Percentiles rank a stretch among this genome's conserved stretches.
Conservation (phyloP, 2,797 vertebrate genomes). For the Rhadinocentrus ornatus region DNA sequence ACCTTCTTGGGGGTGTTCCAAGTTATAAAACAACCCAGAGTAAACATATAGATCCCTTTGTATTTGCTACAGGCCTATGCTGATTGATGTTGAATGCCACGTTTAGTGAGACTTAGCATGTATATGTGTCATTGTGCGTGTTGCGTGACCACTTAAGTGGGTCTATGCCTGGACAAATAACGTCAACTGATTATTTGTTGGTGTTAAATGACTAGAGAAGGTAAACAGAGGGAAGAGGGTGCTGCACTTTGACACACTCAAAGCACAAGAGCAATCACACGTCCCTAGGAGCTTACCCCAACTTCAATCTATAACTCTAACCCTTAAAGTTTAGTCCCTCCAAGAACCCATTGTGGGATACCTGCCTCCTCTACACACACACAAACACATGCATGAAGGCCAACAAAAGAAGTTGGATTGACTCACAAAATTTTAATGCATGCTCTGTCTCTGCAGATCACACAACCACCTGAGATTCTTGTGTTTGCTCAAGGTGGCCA, state of each 20-base stretch:
- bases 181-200: conserved; percentile 61
- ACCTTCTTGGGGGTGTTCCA: neutral
- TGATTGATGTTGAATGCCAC: conserved; percentile 49
- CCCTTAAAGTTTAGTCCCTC: neutral
- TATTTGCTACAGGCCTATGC: conserved; percentile 30
- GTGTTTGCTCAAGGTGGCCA: conserved; percentile 68
- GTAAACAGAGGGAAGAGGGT: conserved; percentile 50
- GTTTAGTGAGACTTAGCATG: conserved; percentile 2
- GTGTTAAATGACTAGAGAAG: conserved; percentile 53
- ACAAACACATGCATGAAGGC: neutral
- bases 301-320: neutral
- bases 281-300: neutral
- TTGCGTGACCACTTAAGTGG: conserved; percentile 60
- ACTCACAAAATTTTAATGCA: conserved; percentile 35
- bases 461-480: conserved; percentile 32
- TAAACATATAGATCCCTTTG: neutral
- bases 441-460: conserved; percentile 3
- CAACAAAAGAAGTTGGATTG: conserved; percentile 18
- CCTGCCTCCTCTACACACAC: neutral
- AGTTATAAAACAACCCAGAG: conserved; percentile 15
- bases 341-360: neutral
- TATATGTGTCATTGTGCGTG: conserved; percentile 20
- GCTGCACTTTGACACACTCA: conserved; percentile 60
- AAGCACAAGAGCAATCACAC: conserved; percentile 46
- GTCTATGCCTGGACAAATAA: conserved; percentile 57